Evolutionary conservation across 2,888 invertebrate species (phyloP).

Genomic region (Caenorhabditis japonica): DNA sequence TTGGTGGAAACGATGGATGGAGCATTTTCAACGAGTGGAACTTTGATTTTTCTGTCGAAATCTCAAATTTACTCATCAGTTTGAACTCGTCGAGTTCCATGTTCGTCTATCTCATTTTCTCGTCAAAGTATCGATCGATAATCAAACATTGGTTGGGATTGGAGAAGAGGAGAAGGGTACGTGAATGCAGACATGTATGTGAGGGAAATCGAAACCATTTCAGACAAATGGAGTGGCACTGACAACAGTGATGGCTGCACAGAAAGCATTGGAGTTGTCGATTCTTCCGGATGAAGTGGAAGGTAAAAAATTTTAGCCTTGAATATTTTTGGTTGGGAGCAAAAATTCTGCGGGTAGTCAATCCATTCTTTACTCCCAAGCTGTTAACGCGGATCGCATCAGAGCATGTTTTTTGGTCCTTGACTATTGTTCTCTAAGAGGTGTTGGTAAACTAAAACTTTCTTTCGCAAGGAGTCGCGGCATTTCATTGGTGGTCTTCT

Average conservation of each 20-base stretch:
- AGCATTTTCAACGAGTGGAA: constrained; percentile 32
- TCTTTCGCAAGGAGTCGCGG: no score
- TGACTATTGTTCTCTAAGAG: no score
- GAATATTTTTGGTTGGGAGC: background rate
- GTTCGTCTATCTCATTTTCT: constrained; percentile 75
- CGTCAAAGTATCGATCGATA: constrained; percentile 74
- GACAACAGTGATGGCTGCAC: constrained; percentile 74
- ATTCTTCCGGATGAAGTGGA: constrained; percentile 74
- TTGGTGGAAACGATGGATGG: background rate
- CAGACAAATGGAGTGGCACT: constrained; percentile 75
- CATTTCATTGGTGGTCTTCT: no score
- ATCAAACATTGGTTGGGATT: constrained; percentile 74
- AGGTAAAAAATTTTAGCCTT: no score
- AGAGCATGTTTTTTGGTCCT: no score
- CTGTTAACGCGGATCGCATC: no score
- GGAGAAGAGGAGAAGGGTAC: constrained; percentile 62
- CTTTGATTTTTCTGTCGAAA: constrained; percentile 69
- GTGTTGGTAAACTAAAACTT: no score
- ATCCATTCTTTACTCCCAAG: no score
- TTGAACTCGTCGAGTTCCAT: constrained; percentile 76
- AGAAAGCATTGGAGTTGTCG: constrained; percentile 72
- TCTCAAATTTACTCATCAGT: constrained; percentile 74
- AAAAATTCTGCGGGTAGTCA: constrained; percentile 9
- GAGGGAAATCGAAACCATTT: no score
- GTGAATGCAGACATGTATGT: no score